Evolutionary conservation across 2,797 vertebrate species (phyloP), one percentile per base, ranked within the genome.

Genomic region (Mycteria americana): DNA sequence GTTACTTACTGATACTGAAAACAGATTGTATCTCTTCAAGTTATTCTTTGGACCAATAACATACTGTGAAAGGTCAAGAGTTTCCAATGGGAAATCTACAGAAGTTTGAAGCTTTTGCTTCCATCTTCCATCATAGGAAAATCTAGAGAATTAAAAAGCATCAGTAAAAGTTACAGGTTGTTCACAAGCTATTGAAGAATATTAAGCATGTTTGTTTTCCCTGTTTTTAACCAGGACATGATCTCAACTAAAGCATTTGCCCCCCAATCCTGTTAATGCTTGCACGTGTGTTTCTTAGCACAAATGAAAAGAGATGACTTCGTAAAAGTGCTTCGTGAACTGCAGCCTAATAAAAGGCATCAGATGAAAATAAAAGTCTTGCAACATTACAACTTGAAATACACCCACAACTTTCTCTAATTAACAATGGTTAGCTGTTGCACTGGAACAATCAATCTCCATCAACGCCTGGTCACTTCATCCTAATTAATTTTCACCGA

Each of bases 81-180:
- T 98, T 97, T 99, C 99, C 87, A 99, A 97, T 9, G 99, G 98
- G 93, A 99, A 99, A 97, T 99, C 99, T n/a, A 99, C 99, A 30
- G 98, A 98, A 1, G 99, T 99, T 88, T 99, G 99, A 88, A 99
- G 98, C 96, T 99, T 99, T 97, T 99, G 99, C 89, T 99, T 99
- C 99, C 99, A 99, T 82, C 99, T 98, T 72, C 99, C 99, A 93
- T 99, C 99, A 18, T 99, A 99, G 59, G 99, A 99, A 97, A 99
- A 99, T 92, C 99, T 99, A 91, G 62, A 90, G 74, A 92, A 84
- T 92, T 16, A 80, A 83, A 96, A 94, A 69, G 81, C 35, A 78
- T 60, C 2, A 39, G 39, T 7, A 50, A 57, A 8, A 74, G 33
- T n/a, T 86, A 74, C 10, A 67, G 31, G 67, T 31, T 60, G 33